Conservation (phyloP, 2,797 vertebrate genomes). For the Peromyscus nudipes region DNA sequence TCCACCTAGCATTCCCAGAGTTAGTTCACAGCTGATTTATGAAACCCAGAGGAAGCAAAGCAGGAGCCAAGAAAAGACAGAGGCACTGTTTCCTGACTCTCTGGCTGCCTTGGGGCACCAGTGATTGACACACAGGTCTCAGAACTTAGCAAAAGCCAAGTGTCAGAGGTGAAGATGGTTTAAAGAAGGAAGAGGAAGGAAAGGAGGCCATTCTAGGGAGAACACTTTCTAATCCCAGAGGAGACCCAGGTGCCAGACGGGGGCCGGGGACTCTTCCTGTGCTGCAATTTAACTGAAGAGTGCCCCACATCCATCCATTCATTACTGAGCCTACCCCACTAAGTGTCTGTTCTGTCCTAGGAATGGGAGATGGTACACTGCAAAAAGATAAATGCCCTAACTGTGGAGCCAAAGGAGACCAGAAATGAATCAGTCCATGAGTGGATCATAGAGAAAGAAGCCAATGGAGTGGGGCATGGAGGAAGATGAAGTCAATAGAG, state of each 20-base stretch:
- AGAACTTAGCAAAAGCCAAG: not conserved
- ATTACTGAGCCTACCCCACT: no score
- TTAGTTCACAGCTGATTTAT: not conserved
- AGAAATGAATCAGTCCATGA: no score
- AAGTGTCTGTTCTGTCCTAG: no score
- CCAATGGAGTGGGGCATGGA: fast-evolving
- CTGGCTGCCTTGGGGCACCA: fast-evolving
- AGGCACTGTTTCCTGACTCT: not conserved
- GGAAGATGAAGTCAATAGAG: not conserved
- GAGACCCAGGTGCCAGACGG: not conserved
- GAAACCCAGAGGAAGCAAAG: not conserved
- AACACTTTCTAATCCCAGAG: not conserved
- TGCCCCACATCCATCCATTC: not conserved
- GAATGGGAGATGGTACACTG: not conserved
- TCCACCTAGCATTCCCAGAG: not conserved
- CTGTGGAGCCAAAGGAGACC: not conserved
- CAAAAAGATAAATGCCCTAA: not conserved
- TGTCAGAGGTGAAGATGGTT: not conserved
- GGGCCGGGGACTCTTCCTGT: not conserved
- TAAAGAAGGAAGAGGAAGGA: not conserved
- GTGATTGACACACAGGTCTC: fast-evolving
- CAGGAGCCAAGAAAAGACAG: not conserved
- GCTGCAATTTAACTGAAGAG: not conserved
- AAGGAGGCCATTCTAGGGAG: not conserved
- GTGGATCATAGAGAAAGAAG: not conserved